Evolutionary conservation across 2,888 invertebrate species (phyloP).

Genomic region (Tetragonisca angustula): DNA sequence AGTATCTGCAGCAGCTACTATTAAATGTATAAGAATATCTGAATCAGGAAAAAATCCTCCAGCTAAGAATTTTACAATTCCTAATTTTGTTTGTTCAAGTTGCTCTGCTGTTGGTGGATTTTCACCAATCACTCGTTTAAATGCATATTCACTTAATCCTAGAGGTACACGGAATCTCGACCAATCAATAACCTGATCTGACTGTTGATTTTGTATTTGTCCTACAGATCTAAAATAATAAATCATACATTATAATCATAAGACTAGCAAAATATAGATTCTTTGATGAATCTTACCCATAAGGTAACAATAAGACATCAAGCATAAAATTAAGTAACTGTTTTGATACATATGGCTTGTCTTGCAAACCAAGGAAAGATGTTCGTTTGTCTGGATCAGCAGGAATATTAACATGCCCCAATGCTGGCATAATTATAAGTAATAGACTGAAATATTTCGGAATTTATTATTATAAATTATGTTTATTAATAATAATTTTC

Average conservation of each 20-base stretch:
- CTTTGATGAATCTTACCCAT: constrained; percentile 87
- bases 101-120: constrained; percentile 91
- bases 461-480: not conserved
- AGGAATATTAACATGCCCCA: constrained; percentile 90
- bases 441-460: constrained; percentile 87
- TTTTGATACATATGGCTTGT: constrained; percentile 89
- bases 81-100: constrained; percentile 91
- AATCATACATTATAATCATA: not conserved
- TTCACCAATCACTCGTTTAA: constrained; percentile 90
- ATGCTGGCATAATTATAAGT: constrained; percentile 91
- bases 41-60: constrained; percentile 91
- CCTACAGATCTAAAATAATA: constrained; percentile 84
- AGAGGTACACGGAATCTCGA: constrained; percentile 87
- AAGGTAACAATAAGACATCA: constrained; percentile 93
- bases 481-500: not conserved
- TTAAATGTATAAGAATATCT: constrained; percentile 90
- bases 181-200: constrained; percentile 82
- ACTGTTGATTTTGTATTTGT: constrained; percentile 84
- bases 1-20: constrained; percentile 95
- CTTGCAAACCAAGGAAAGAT: constrained; percentile 89
- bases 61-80: constrained; percentile 92
- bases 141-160: constrained; percentile 91
- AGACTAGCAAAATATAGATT: not conserved
- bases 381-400: constrained; percentile 87
- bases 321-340: constrained; percentile 91